Base-by-base conservation (phyloP, 2,113 vertebrate genomes). In the Stigmatopora nigra region DNA sequence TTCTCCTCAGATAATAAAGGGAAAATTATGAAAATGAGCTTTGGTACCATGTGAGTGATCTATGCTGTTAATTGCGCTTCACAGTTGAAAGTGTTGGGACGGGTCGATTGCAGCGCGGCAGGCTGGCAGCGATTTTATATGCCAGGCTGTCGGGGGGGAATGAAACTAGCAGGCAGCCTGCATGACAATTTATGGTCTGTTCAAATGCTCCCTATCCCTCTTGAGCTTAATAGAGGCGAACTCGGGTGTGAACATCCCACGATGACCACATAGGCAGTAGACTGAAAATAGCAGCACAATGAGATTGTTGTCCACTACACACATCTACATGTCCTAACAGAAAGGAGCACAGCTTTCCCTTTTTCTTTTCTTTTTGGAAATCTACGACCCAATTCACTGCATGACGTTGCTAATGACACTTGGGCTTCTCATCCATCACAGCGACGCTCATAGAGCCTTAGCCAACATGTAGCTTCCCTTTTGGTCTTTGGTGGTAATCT, bases 21-120 rank as follows among this genome's bases (percentile, higher is more conserved):
- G 95, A 96, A 95, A 94, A 96, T 96, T 97, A 96, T 94, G 93
- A 96, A 97, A 96, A 97, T 97, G 89, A 94, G 94, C 93, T 93
- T 88, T 89, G 92, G 90, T 92, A 92, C 93, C 93, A 92, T 93
- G 94, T 93, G 95, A 97, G 95, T 94, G 91, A 94, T 96, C 92
- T 88, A 90, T 90, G 92, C 91, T 85, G 91, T 94, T 95, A 95
- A 97, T 94, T 92, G 93, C 89, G 72, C 71, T 86, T 86, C 83
- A 79, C 89, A 65, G 84, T 88, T 91, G 88, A 90, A 85, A 83
- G 79, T 52, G 59, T 61, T 80, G 88, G 83, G 79, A 82, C 75
- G 36, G 58, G 69, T 60, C 67, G 79, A 76, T 77, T 77, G 78
- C 75, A 59, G 53, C 2, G 68, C 64, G 80, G 76, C 72, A 70